Conservation (phyloP, 2,888 invertebrate genomes). For the Lissocephala sabroskyi region DNA sequence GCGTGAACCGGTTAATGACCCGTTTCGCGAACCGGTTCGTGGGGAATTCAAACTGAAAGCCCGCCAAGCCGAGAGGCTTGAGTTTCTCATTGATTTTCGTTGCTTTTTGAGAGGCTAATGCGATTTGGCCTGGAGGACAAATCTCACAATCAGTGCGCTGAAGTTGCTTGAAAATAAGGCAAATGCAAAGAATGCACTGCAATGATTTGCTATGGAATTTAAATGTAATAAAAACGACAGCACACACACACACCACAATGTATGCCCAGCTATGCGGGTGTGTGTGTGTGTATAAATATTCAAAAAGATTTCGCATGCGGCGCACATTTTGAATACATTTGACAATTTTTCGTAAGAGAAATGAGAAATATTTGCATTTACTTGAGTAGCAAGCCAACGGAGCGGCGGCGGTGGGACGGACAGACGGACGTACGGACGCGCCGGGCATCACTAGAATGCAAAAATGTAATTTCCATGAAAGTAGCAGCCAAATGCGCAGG, state of each 20-base stretch:
- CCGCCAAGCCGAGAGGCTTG: too few species aligned
- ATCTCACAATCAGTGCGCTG: conserved; percentile 27
- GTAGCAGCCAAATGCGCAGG: conserved; percentile 43
- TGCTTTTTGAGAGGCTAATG: not conserved
- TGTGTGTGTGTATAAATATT: conserved; percentile 48
- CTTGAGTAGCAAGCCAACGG: conserved; percentile 53
- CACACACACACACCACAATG: not conserved
- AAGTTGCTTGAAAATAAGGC: conserved; percentile 16
- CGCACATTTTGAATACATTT: conserved; percentile 64
- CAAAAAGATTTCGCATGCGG: conserved; percentile 62
- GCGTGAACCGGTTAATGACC: too few species aligned
- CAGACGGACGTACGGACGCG: not conserved
- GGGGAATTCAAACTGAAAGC: too few species aligned
- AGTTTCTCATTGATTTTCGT: not conserved
- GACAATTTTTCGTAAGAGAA: conserved; percentile 62
- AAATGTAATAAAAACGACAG: conserved; percentile 14
- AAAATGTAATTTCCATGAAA: conserved; percentile 66
- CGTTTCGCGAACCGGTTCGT: too few species aligned
- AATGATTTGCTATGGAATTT: conserved; percentile 49
- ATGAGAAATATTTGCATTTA: conserved; percentile 66
- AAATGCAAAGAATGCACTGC: not conserved
- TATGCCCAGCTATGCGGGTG: not conserved
- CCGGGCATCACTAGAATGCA: conserved; percentile 38
- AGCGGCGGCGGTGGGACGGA: conserved; percentile 12
- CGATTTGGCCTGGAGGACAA: conserved; percentile 21